A percentile compares a stretch with the other conserved stretches of the same genome.
Evolutionary conservation across 1,140 invertebrate genomes (phyloP).

Genomic region (Cheumatopsyche charites): DNA sequence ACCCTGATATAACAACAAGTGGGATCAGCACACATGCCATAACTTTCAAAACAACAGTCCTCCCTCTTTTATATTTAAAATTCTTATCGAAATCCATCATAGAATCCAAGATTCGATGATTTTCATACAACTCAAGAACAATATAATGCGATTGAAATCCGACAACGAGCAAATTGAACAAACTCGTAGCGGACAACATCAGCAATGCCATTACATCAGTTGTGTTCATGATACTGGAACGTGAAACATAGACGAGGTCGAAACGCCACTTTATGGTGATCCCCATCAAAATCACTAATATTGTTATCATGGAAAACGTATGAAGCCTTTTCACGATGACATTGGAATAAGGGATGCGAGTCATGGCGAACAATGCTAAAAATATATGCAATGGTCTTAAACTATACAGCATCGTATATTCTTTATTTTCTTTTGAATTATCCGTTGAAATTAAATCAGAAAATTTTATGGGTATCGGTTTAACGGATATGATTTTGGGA

Average conservation of each 20-base stretch:
- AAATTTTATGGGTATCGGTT: not conserved
- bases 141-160: conserved; percentile 2
- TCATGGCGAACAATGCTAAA: not conserved
- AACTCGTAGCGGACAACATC: not conserved
- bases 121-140: not conserved
- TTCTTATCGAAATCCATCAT: not conserved
- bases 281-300: not conserved
- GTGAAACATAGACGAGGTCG: not conserved
- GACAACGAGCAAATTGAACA: conserved; percentile 1
- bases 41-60: not conserved
- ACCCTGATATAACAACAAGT: not conserved
- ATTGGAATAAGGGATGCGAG: not conserved
- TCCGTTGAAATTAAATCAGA: not conserved
- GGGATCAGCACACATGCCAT: not conserved
- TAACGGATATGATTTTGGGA: not conserved
- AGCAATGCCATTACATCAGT: not conserved
- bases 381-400: not conserved
- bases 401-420: not conserved
- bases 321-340: not conserved
- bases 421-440: not conserved
- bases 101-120: not conserved
- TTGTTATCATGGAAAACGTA: not conserved
- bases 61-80: not conserved
- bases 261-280: not conserved
- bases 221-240: not conserved